A percentile compares a stretch with the other conserved stretches of the same genome.
Evolutionary conservation across 2,888 invertebrate genomes (phyloP).

Genomic region (Chrysolina americana): DNA sequence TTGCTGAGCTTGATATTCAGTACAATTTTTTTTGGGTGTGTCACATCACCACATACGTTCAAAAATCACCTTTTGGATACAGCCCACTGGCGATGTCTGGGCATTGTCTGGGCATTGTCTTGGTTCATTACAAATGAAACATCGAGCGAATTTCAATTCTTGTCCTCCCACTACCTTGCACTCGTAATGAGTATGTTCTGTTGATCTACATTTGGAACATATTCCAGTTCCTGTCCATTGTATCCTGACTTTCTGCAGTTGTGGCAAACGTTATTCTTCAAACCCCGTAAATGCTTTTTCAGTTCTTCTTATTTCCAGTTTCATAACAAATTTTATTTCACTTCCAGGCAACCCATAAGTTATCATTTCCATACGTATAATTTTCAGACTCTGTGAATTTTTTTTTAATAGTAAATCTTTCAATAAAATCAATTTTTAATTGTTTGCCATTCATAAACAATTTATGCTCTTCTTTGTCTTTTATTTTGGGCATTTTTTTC

Average conservation of each 20-base stretch:
- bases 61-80: conserved; percentile 83
- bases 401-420: conserved; percentile 81
- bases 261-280: conserved; percentile 82
- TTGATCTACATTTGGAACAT: conserved; percentile 92
- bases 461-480: conserved; percentile 65
- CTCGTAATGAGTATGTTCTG: conserved; percentile 85
- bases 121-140: conserved; percentile 89
- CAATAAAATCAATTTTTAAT: conserved; percentile 75
- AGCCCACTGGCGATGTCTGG: conserved; percentile 87
- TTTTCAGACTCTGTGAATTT: conserved; percentile 77
- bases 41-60: conserved; percentile 87
- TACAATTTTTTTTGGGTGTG: conserved; percentile 89
- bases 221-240: conserved; percentile 79
- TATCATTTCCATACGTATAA: conserved; percentile 77
- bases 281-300: conserved; percentile 81
- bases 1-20: conserved; percentile 69
- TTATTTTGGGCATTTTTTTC: conserved; percentile 47
- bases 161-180: conserved; percentile 79
- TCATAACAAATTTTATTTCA: conserved; percentile 78
- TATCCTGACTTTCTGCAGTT: conserved; percentile 87
- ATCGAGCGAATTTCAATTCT: conserved; percentile 86
- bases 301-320: conserved; percentile 79
- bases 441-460: conserved; percentile 77
- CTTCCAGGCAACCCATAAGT: conserved; percentile 78
- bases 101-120: conserved; percentile 92